Evolutionary conservation across 2,113 vertebrate species (phyloP).

Genomic region (Poecilia latipinna): DNA sequence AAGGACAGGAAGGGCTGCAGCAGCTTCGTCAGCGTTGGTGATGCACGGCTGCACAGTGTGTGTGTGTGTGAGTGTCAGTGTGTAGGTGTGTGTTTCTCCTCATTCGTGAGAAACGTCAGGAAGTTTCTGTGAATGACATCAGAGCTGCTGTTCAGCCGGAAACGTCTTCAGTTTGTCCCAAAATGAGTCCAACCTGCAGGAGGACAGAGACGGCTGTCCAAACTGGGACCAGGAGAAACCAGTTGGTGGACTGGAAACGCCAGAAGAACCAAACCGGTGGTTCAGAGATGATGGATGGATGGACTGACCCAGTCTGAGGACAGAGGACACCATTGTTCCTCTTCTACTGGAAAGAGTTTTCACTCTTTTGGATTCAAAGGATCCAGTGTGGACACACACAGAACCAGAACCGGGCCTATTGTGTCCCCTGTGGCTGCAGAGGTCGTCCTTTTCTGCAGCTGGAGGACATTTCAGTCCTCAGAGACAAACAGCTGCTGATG

Average conservation of each 20-base stretch:
- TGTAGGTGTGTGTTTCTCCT: too few relatives aligned
- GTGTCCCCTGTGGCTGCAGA: conserved; percentile 2
- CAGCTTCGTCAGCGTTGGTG: background rate
- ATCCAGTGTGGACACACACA: background rate
- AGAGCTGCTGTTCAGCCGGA: too few relatives aligned
- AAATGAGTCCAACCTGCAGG: too few relatives aligned
- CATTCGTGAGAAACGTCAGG: too few relatives aligned
- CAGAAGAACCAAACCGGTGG: too few relatives aligned
- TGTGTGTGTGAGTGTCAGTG: background rate
- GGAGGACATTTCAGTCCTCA: conserved; percentile 11
- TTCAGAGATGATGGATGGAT: too few relatives aligned
- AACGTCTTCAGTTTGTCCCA: too few relatives aligned
- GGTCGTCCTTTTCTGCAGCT: conserved; percentile 42
- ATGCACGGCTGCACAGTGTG: background rate
- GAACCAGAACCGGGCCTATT: background rate
- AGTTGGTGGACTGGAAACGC: too few relatives aligned
- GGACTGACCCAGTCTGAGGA: too few relatives aligned
- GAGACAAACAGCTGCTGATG: conserved; percentile 25
- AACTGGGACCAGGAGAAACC: too few relatives aligned
- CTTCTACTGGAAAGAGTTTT: conserved; percentile 54
- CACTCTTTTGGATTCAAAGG: conserved; percentile 24
- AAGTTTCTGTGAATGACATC: too few relatives aligned
- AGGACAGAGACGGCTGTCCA: too few relatives aligned
- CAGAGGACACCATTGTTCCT: background rate
- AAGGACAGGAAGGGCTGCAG: background rate